Conservation (phyloP, 2,888 invertebrate species). For the Parthenolecanium corni region DNA sequence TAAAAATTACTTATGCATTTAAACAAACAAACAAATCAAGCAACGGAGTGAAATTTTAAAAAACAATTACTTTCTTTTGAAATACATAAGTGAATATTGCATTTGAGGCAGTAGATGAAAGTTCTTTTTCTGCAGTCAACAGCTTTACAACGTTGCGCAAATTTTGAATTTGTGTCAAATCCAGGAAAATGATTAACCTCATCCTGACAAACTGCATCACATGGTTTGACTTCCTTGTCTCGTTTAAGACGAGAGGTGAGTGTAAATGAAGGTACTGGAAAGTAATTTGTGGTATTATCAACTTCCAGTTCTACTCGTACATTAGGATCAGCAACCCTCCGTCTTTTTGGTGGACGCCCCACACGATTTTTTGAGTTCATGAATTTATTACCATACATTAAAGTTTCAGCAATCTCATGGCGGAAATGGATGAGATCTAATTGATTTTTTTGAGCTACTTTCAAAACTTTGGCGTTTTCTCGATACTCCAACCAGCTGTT, state of each 20-base stretch:
- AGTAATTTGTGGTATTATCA: not conserved
- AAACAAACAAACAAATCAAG: no score
- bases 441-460: slow-evolving; percentile 17
- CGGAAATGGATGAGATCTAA: slow-evolving; percentile 29
- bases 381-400: slow-evolving; percentile 23
- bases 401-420: slow-evolving; percentile 10
- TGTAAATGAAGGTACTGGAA: not conserved
- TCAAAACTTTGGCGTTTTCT: slow-evolving; percentile 8
- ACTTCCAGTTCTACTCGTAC: not conserved
- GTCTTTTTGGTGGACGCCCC: slow-evolving; percentile 6
- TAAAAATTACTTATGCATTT: no score
- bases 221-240: not conserved
- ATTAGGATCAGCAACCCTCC: not conserved
- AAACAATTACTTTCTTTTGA: not conserved
- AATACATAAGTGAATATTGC: not conserved
- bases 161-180: not conserved
- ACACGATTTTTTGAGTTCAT: slow-evolving; percentile 6
- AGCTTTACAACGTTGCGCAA: not conserved
- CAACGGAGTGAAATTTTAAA: no score
- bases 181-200: not conserved
- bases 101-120: not conserved
- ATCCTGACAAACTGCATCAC: not conserved
- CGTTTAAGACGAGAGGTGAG: not conserved
- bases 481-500: slow-evolving; percentile 31
- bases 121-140: not conserved